phyloP scores from a whole-genome alignment of 2,113 vertebrate species.

The Hippocampus barbouri region DNA sequence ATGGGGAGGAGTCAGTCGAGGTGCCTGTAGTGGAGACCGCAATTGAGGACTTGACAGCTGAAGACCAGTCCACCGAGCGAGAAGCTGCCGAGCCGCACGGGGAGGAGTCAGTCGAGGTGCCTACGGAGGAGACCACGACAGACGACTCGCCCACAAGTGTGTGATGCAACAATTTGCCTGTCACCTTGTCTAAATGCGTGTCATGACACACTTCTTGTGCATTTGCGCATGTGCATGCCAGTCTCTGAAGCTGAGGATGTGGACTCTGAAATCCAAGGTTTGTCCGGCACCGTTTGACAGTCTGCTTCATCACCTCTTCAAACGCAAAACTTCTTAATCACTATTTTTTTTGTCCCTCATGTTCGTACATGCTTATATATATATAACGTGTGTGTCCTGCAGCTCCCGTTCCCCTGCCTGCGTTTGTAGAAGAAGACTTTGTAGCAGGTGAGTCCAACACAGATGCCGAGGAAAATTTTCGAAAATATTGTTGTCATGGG shows the following conservation, averaged over 20 bases:
- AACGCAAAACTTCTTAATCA: too few relatives aligned
- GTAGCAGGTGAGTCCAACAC: conserved; percentile 45
- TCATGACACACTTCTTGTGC: not conserved
- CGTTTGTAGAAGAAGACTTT: conserved; percentile 37
- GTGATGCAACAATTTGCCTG: not conserved
- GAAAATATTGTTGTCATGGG: too few relatives aligned
- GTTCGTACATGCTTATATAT: not conserved
- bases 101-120: not conserved
- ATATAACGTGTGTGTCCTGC: not conserved
- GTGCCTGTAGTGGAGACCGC: not conserved
- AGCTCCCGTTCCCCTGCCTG: conserved; percentile 53
- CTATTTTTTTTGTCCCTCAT: not conserved
- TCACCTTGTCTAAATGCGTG: not conserved
- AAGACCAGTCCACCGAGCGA: conserved; percentile 1
- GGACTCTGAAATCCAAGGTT: conserved; percentile 66
- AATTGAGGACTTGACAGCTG: not conserved
- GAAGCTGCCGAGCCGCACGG: not conserved
- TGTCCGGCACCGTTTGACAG: not conserved
- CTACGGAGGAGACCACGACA: fast-evolving
- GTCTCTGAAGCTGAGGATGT: conserved; percentile 47
- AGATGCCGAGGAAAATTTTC: not conserved
- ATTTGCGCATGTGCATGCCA: conserved; percentile 33
- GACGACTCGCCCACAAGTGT: conserved; percentile 2
- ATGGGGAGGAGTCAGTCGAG: conserved; percentile 2
- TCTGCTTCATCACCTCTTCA: not conserved